Percentiles rank a stretch among this genome's conserved stretches.
Evolutionary conservation across 2,113 vertebrate species (phyloP).

Genomic region (Parotia lawesii): DNA sequence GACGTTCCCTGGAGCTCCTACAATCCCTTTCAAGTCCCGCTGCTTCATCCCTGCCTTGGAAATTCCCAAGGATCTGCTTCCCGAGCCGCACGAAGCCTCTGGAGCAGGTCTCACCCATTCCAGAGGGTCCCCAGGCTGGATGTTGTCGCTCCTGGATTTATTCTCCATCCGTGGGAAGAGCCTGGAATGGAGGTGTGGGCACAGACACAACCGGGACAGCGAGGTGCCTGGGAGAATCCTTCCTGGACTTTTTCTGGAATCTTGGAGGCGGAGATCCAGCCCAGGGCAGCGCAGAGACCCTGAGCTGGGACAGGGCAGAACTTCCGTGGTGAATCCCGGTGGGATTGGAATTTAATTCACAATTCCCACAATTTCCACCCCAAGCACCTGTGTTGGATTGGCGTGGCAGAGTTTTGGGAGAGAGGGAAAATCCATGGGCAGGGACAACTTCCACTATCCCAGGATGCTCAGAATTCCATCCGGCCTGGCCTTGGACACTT

Average conservation of each 20-base stretch:
- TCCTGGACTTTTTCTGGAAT: neutral
- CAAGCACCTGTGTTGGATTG: rapidly evolving
- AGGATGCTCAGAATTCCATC: neutral
- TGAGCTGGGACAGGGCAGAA: neutral
- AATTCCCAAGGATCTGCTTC: neutral
- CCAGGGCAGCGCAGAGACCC: neutral
- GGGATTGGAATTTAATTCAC: rapidly evolving
- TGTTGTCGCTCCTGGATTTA: neutral
- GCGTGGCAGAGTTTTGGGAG: neutral
- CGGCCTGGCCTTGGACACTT: neutral
- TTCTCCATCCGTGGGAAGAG: rapidly evolving
- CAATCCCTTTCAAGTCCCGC: neutral
- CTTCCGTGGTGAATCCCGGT: rapidly evolving
- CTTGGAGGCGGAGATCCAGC: rapidly evolving
- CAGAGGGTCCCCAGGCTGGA: neutral
- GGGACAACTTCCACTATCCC: neutral
- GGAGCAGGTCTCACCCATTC: neutral
- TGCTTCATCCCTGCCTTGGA: neutral
- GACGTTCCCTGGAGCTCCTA: neutral
- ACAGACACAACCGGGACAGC: neutral
- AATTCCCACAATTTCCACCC: neutral
- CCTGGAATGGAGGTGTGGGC: neutral
- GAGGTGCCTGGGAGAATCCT: neutral
- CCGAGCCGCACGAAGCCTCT: neutral
- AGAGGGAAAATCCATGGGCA: neutral